Percentiles rank a stretch among this genome's conserved stretches.
phyloP scores from a whole-genome alignment of 2,113 vertebrate species.

The Copsychus sechellarum region DNA sequence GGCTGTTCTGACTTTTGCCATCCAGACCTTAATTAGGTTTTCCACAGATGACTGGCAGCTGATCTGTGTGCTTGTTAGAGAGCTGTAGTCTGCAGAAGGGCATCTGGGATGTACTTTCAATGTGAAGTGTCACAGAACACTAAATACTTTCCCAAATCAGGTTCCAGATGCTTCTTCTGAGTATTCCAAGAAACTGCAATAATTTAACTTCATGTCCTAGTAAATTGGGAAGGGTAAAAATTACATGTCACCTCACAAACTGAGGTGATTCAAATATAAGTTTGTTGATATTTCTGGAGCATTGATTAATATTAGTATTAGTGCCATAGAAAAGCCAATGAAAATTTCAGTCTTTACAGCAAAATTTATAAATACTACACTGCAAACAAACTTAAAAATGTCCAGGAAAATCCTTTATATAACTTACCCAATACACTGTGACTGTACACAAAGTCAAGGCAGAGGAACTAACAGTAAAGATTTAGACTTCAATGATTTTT shows the following conservation, averaged over 20 bases:
- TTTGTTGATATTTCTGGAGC: not conserved
- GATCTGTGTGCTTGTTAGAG: not conserved
- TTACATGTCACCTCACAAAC: not conserved
- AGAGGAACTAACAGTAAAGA: not conserved
- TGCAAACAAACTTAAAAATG: not conserved
- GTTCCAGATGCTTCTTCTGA: not conserved
- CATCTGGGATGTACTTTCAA: not conserved
- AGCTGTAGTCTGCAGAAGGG: not conserved
- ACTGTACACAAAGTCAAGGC: not conserved
- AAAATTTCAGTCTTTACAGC: not conserved
- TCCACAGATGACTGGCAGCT: not conserved
- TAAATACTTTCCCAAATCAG: not conserved
- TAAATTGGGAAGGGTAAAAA: not conserved
- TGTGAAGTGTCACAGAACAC: not conserved
- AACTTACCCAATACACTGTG: not conserved
- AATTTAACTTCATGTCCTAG: not conserved
- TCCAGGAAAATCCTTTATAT: not conserved
- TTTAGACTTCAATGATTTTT: not conserved
- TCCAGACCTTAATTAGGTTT: not conserved
- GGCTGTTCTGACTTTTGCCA: not conserved
- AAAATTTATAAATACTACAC: not conserved
- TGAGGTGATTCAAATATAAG: not conserved
- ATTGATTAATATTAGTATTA: not conserved
- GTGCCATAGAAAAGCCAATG: not conserved
- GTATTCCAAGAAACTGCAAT: not conserved